Base-by-base conservation (phyloP, 1,140 invertebrate genomes). In the Ostrea edulis region DNA sequence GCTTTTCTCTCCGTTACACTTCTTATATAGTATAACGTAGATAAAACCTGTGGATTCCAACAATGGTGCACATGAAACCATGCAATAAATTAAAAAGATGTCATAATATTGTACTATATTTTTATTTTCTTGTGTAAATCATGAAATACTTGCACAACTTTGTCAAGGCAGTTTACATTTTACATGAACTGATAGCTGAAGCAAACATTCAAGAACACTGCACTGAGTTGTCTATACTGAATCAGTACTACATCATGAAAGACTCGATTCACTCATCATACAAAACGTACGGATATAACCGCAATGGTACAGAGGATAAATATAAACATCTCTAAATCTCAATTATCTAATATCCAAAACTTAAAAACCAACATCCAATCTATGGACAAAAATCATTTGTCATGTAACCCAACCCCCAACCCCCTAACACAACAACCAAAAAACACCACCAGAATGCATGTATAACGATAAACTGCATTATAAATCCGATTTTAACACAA, bases 71-170 rank as follows among this genome's bases (percentile, higher is more conserved):
- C 35, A 44, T 44, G 35, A 1, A 1, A 44, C 35, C 5, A 44
- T 44, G 35, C 35, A 44, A 44, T 44, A 44, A 44, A 44, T 44
- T 44, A 2, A 44, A 44, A 62, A 62, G 14, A 62, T n/a, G 20
- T 20, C 2, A 77, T 77, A 22, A 77, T 35, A 29, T 29, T 77
- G 58, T 20, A 17, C n/a, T 14, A 25, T 77, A 14, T 71, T 77
- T 77, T 77, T 77, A 77, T 77, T 77, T 77, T 77, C 68, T 29
- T 77, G 68, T 77, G 68, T 77, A 77, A 77, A 77, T 77, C 22
- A 77, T 22, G 25, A 77, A 77, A 29, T 29, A 25, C 68, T 29
- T 77, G 68, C 14, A 77, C 29, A 77, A 77, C 25, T 77, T 77
- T 77, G 22, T 77, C 8, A 77, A 29, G 68, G 68, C 68, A 35